phyloP scores from a whole-genome alignment of 1,140 invertebrate species.

The Homalodisca vitripennis region DNA sequence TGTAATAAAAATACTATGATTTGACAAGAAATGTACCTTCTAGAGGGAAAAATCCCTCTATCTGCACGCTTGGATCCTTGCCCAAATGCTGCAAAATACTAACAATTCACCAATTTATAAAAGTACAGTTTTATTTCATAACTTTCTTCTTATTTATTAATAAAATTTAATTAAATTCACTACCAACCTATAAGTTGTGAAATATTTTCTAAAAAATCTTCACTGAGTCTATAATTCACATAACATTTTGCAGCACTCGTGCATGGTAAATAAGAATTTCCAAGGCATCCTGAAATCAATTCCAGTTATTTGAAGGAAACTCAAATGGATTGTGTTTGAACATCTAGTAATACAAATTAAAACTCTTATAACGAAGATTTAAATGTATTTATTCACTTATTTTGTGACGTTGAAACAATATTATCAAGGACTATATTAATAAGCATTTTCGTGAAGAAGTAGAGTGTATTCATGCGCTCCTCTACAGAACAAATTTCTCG shows the following conservation, averaged over 20 bases:
- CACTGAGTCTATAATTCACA: neutral
- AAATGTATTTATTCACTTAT: neutral
- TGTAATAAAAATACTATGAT: too few relatives aligned
- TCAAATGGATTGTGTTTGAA: neutral
- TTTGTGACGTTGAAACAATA: neutral
- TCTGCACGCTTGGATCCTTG: neutral
- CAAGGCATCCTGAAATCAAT: neutral
- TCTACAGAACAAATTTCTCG: constrained; percentile 27
- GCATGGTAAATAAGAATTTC: neutral
- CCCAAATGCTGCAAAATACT: neutral
- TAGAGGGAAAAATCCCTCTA: neutral
- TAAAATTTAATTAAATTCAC: neutral
- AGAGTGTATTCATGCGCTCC: constrained; percentile 23
- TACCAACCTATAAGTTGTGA: neutral
- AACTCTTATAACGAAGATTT: neutral
- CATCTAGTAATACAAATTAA: neutral
- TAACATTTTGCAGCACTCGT: constrained; percentile 7
- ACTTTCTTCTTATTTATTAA: too few relatives aligned
- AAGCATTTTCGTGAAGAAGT: neutral
- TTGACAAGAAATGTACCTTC: neutral
- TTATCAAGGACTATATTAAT: constrained; percentile 7
- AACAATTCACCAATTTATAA: too few relatives aligned
- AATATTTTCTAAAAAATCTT: neutral
- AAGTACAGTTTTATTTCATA: too few relatives aligned
- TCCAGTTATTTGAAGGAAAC: too few relatives aligned